These are phyloP conservation scores for Chondrosia reniformis DNA, from an alignment of 37 sponge, comb jelly and placozoan species.

Conservation along the genomic window DNA sequence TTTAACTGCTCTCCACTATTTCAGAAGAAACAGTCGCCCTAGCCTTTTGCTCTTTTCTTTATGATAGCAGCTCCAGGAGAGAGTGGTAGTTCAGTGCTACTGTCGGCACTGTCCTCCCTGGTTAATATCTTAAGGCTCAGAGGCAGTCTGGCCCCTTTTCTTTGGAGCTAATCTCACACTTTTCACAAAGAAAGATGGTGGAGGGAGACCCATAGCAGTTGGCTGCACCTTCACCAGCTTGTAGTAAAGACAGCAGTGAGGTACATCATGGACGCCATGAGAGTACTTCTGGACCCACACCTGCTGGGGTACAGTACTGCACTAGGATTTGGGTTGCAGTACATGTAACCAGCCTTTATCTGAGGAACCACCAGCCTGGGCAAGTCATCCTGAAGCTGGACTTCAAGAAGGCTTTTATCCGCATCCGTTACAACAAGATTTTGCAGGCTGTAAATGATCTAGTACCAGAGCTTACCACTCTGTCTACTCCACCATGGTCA, in stretches of 20 bases:
- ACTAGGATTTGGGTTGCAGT: neutral
- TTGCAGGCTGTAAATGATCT: neutral
- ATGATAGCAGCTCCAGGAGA: neutral
- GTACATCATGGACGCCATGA: neutral
- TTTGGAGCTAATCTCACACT: neutral
- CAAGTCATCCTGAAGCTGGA: neutral
- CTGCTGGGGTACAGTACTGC: neutral
- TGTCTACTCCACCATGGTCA: too few species aligned
- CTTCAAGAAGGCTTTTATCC: neutral
- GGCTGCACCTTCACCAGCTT: neutral
- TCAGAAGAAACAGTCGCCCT: too few species aligned
- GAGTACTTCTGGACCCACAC: neutral
- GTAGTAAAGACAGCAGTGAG: neutral
- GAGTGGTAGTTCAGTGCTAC: neutral
- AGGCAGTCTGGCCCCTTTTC: neutral
- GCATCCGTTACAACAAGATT: neutral
- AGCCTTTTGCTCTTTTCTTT: too few species aligned
- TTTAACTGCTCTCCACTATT: too few species aligned
- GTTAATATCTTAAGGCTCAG: neutral
- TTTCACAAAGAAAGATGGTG: neutral
- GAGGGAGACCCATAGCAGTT: slow-evolving; percentile 7
- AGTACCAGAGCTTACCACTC: neutral
- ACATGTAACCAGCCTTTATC: neutral
- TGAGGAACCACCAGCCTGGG: neutral
- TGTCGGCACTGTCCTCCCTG: neutral